phyloP scores from a whole-genome alignment of 1,140 invertebrate genomes.

The Tyrophagus putrescentiae region DNA sequence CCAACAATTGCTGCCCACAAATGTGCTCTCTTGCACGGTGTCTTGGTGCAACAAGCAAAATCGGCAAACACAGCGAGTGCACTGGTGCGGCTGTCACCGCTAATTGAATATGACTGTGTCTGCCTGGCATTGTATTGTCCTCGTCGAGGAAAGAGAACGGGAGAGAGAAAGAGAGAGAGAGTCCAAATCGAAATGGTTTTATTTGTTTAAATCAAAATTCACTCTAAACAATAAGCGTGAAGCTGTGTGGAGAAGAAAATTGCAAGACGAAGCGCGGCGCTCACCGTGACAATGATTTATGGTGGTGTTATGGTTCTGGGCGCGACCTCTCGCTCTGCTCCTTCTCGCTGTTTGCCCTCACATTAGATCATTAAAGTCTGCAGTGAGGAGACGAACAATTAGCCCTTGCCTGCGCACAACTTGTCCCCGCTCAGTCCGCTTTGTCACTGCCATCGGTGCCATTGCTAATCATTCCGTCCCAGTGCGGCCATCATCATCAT shows the following conservation, averaged over 20 bases:
- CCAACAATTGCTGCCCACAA: too few species aligned
- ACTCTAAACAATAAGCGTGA: neutral
- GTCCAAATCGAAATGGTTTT: conserved; percentile 6
- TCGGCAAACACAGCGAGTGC: too few species aligned
- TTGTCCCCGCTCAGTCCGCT: neutral
- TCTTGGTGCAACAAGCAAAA: too few species aligned
- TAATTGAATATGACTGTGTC: conserved; percentile 2
- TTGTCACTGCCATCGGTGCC: conserved; percentile 4
- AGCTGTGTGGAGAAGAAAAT: neutral
- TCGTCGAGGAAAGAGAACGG: too few species aligned
- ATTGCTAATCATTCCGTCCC: too few species aligned
- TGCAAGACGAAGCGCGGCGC: neutral
- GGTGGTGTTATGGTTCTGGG: conserved; percentile 14
- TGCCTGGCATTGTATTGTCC: too few species aligned
- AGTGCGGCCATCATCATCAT: too few species aligned
- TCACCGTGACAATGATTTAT: conserved; percentile 12
- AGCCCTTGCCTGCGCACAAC: neutral
- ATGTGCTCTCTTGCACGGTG: too few species aligned
- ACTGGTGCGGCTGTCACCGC: neutral
- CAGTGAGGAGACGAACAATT: neutral
- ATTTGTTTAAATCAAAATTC: conserved; percentile 5
- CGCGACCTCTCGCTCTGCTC: neutral
- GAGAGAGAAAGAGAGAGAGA: too few species aligned
- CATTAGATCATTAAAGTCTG: conserved; percentile 3
- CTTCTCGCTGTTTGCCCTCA: neutral